Conservation (phyloP, 2,113 vertebrate genomes). For the Tragelaphus scriptus region DNA sequence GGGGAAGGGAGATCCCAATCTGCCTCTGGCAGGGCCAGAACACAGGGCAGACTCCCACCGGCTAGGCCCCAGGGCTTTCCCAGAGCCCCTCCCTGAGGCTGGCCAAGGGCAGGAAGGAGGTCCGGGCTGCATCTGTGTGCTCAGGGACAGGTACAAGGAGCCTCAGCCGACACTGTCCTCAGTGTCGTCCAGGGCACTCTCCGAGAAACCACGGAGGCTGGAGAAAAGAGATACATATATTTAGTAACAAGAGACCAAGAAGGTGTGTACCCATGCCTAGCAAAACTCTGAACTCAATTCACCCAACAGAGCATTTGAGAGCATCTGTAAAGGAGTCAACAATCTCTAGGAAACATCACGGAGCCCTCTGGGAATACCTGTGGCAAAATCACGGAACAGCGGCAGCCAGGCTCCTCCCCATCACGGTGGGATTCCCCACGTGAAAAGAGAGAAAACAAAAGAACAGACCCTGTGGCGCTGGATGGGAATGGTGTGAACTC, state of each 20-base stretch:
- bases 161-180: fast-evolving
- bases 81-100: fast-evolving
- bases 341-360: background rate
- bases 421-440: background rate
- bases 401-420: background rate
- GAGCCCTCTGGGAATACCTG: background rate
- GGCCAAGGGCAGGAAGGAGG: background rate
- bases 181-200: background rate
- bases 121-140: background rate
- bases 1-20: background rate
- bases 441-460: background rate
- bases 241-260: background rate
- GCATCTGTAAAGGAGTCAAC: background rate
- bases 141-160: background rate
- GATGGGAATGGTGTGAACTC: background rate
- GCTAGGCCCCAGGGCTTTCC: too few relatives aligned
- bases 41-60: background rate
- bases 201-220: background rate
- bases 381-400: background rate
- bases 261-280: fast-evolving
- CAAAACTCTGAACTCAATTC: background rate
- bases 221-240: background rate
- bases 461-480: fast-evolving
- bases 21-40: background rate
- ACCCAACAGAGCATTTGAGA: background rate